phyloP scores from a whole-genome alignment of 2,888 invertebrate genomes.

The Cerceris ruficornis region DNA sequence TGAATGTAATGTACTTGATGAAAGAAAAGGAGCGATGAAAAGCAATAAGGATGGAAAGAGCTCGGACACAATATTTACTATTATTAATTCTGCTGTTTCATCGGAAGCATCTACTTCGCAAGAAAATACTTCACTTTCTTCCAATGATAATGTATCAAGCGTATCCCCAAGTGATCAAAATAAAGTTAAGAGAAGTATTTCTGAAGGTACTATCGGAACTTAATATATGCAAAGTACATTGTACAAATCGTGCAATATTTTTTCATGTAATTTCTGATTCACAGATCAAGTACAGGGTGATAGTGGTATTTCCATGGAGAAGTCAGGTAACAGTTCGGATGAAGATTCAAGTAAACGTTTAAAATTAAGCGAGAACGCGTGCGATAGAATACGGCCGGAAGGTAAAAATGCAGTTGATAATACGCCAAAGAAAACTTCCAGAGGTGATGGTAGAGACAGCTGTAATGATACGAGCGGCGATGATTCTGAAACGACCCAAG shows the following conservation, averaged over 20 bases:
- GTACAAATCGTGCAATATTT: background rate
- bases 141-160: conserved; percentile 17
- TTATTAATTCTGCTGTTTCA: conserved; percentile 16
- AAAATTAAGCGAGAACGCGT: conserved; percentile 58
- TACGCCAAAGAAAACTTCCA: conserved; percentile 46
- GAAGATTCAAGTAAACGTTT: conserved; percentile 70
- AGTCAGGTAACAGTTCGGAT: conserved; percentile 62
- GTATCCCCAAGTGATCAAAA: conserved; percentile 27
- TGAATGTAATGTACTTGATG: conserved; percentile 13
- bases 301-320: conserved; percentile 63
- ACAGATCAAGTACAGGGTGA: conserved; percentile 38
- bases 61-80: conserved; percentile 10
- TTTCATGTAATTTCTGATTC: conserved; percentile 13
- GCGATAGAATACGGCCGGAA: conserved; percentile 10
- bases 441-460: conserved; percentile 53
- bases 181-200: conserved; percentile 46
- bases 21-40: background rate
- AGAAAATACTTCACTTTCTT: conserved; percentile 35
- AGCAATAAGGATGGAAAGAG: conserved; percentile 1
- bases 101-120: conserved; percentile 39
- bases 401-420: conserved; percentile 29
- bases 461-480: conserved; percentile 44
- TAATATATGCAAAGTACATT: background rate
- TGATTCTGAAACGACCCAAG: conserved; percentile 30
- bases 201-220: conserved; percentile 35